phyloP scores from a whole-genome alignment of 2,113 vertebrate genomes.

The Calidris pygmaea region DNA sequence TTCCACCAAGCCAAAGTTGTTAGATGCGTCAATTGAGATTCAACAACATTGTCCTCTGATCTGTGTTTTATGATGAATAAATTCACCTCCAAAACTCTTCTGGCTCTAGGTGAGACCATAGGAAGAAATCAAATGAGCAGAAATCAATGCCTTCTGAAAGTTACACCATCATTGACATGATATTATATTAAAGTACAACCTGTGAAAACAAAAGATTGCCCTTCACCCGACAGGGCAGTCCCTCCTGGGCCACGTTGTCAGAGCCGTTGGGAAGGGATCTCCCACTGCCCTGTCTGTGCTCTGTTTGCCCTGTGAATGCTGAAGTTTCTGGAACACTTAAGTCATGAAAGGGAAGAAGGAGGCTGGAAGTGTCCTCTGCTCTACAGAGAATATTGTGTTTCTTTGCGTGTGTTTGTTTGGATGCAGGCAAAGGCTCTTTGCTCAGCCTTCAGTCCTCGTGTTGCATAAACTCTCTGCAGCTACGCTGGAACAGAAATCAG shows the following conservation, averaged over 20 bases:
- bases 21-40: neutral
- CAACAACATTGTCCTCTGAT: neutral
- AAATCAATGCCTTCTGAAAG: neutral
- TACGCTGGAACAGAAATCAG: neutral
- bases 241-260: accelerated
- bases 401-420: neutral
- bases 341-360: neutral
- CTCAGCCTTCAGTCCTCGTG: neutral
- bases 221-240: accelerated
- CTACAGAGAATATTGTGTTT: neutral
- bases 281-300: neutral
- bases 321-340: neutral
- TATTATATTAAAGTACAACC: neutral
- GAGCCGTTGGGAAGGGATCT: neutral
- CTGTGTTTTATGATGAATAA: neutral
- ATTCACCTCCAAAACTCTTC: neutral
- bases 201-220: neutral
- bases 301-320: neutral
- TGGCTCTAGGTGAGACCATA: neutral
- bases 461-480: neutral
- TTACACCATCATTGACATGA: accelerated
- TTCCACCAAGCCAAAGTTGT: neutral
- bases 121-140: neutral
- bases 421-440: neutral
- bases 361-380: neutral